Percentiles rank a stretch among this genome's conserved stretches.
phyloP scores from a whole-genome alignment of 2,797 vertebrate species.

The Hyperoplus lanceolatus region DNA sequence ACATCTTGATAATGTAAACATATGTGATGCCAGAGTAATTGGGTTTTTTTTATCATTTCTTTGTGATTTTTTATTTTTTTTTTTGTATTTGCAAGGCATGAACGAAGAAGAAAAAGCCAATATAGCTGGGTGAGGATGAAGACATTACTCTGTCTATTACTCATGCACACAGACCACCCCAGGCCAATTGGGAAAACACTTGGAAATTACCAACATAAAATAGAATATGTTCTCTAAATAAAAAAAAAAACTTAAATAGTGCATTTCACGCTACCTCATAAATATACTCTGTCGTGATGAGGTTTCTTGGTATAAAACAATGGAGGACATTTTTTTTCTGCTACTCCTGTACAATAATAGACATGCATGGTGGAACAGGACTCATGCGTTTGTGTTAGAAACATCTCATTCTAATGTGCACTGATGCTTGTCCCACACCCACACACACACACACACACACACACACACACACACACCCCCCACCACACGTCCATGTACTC shows the following conservation, averaged over 20 bases:
- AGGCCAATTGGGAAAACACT: constrained; percentile 79
- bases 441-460: constrained; percentile 26
- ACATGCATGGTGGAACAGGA: constrained; percentile 21
- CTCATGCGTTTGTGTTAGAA: constrained; percentile 54
- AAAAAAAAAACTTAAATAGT: constrained; percentile 31
- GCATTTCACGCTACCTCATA: constrained; percentile 70
- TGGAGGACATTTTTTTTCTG: constrained; percentile 34
- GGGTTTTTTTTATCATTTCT: constrained; percentile 76
- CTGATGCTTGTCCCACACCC: constrained; percentile 43
- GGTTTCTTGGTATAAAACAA: constrained; percentile 73
- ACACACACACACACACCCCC: constrained; percentile 29
- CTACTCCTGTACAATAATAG: constrained; percentile 49
- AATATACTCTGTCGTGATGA: constrained; percentile 75
- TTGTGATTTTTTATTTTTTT: constrained; percentile 52
- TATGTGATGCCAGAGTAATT: constrained; percentile 82
- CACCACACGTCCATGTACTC: constrained; percentile 55
- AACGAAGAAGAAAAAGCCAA: constrained; percentile 78
- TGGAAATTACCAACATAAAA: constrained; percentile 80
- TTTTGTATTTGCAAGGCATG: constrained; percentile 69
- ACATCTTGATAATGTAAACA: constrained; percentile 85
- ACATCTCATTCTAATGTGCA: constrained; percentile 66
- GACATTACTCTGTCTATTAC: constrained; percentile 83
- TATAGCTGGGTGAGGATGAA: constrained; percentile 74
- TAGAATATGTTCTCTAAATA: constrained; percentile 77
- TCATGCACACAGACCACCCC: constrained; percentile 74